Percentiles rank a stretch among this genome's conserved stretches.
Evolutionary conservation across 2,113 vertebrate species (phyloP).

Genomic region (Odontophorus gujanensis): DNA sequence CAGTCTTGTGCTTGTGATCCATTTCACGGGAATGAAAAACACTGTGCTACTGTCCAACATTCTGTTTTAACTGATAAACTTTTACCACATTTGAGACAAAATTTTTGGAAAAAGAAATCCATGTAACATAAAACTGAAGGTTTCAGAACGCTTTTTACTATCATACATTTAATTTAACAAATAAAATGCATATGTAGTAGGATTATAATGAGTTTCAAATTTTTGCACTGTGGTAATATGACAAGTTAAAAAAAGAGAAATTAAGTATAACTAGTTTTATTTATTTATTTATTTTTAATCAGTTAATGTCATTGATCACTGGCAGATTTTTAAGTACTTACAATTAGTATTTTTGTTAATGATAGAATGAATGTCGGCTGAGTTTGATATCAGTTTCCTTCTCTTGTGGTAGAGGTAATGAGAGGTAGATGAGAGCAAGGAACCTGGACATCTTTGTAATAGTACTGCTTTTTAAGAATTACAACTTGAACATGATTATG

Average conservation of each 20-base stretch:
- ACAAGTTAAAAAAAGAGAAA: rapidly evolving
- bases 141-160: not conserved
- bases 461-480: not conserved
- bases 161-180: not conserved
- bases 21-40: not conserved
- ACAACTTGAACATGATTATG: not conserved
- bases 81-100: not conserved
- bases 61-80: not conserved
- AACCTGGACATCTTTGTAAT: rapidly evolving
- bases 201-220: not conserved
- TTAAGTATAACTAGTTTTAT: not conserved
- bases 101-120: not conserved
- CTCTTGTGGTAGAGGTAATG: not conserved
- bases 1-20: not conserved
- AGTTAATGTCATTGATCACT: not conserved
- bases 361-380: not conserved
- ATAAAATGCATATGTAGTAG: not conserved
- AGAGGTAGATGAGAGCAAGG: not conserved
- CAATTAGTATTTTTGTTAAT: not conserved
- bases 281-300: not conserved
- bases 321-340: not conserved
- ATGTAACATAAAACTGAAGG: not conserved
- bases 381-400: not conserved
- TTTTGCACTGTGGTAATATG: not conserved
- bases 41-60: not conserved